Percentiles rank a stretch among this genome's conserved stretches.
phyloP scores from a whole-genome alignment of 2,797 vertebrate species.

The Cryptoprocta ferox region DNA sequence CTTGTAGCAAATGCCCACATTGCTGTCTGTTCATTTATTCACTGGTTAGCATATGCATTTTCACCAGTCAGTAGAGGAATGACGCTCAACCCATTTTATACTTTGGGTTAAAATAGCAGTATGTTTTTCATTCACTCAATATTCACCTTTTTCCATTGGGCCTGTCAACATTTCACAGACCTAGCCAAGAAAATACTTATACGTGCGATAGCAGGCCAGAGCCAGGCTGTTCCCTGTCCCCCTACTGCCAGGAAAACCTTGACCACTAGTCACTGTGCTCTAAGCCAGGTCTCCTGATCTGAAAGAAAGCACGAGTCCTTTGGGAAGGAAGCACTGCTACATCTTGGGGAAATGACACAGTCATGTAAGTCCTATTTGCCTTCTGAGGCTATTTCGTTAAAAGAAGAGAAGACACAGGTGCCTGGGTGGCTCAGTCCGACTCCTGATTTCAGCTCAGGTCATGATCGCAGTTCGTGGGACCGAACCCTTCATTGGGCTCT shows the following conservation, averaged over 20 bases:
- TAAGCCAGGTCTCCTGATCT: neutral
- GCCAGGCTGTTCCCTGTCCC: neutral
- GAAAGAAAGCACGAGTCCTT: constrained; percentile 31
- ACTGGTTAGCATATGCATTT: neutral
- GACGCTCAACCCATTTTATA: neutral
- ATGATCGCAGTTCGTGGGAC: too few species aligned
- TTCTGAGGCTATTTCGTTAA: neutral
- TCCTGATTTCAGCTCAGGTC: too few species aligned
- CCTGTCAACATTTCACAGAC: constrained; percentile 9
- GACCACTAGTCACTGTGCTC: neutral
- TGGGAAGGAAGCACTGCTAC: constrained; percentile 3
- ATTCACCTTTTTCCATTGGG: constrained; percentile 15
- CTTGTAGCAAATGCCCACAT: neutral
- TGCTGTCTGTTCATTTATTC: neutral
- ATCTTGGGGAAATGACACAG: neutral
- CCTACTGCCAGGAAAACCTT: neutral
- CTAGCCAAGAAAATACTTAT: neutral
- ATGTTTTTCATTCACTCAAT: constrained; percentile 30
- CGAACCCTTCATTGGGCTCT: too few species aligned
- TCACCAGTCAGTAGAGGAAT: neutral
- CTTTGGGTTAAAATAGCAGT: constrained; percentile 35
- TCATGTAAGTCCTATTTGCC: neutral
- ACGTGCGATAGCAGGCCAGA: neutral
- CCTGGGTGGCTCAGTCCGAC: too few species aligned
- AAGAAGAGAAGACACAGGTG: neutral